These are phyloP conservation scores for Pseudobourletiella spinata DNA, from an alignment of 1,140 invertebrate genomes.

Conservation along the genomic window DNA sequence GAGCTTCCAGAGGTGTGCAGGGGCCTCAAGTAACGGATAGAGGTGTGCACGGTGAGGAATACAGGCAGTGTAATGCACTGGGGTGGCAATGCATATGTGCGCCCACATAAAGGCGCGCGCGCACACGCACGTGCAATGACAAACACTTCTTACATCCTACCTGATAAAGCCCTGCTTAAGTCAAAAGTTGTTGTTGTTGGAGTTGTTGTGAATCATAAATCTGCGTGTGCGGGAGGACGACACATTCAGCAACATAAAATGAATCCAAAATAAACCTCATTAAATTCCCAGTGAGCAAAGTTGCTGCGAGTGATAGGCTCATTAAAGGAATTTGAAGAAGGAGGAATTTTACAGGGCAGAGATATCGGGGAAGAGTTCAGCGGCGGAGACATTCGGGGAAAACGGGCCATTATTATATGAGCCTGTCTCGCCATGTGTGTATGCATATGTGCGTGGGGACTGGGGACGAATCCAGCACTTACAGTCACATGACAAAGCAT, in stretches of 20 bases:
- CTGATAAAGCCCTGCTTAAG: conserved; percentile 2
- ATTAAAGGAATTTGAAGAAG: conserved; percentile 5
- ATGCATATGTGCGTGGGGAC: too few relatives aligned
- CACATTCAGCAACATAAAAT: conserved; percentile 10
- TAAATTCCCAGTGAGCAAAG: not conserved
- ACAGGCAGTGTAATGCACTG: not conserved
- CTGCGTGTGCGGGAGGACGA: conserved; percentile 5
- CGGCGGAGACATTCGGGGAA: too few relatives aligned
- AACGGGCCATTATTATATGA: too few relatives aligned
- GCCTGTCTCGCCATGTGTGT: too few relatives aligned
- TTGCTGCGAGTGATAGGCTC: not conserved
- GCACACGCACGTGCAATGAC: too few relatives aligned
- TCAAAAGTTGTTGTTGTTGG: not conserved
- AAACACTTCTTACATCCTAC: not conserved
- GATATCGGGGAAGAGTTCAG: too few relatives aligned
- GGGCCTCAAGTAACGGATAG: conserved; percentile 2
- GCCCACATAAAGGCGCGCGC: too few relatives aligned
- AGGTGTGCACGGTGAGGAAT: not conserved
- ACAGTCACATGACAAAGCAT: too few relatives aligned
- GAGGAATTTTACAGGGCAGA: conserved; percentile 7
- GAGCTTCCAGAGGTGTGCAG: too few relatives aligned
- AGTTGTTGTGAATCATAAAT: conserved; percentile 10
- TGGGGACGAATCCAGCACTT: too few relatives aligned
- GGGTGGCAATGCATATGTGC: too few relatives aligned
- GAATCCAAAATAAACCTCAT: conserved; percentile 9